Base-by-base conservation (phyloP, 1,140 invertebrate genomes). In the Zaprionus tsacasi region DNA sequence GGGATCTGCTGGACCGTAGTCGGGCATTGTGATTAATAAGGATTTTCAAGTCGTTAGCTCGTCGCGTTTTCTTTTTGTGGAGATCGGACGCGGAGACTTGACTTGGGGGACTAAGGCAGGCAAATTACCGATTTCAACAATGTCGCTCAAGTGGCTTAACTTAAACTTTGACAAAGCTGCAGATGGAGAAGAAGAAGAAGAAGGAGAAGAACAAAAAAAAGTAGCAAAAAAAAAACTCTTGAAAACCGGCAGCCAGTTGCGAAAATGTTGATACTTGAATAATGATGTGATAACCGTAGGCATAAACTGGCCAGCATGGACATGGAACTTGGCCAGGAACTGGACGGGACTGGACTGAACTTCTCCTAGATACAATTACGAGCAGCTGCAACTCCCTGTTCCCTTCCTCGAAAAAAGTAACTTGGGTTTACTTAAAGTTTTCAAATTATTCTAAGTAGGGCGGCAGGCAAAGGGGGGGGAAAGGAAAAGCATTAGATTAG, bases 61-160 rank as follows among this genome's bases (percentile, higher is more conserved):
- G 54, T 68, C 70, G 67, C 65, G 48, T 40, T 48, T 38, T 36
- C 58, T 61, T 55, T 76, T 72, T 76, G 80, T 80, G 74, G 77
- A 69, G 69, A 38, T 35, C n/a, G 12, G 21, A 63, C 57, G 70
- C 68, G 50, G 56, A 25, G 45, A 12, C 4, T 50, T 43, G 40
- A 21, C 21, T 21, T 21, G 17, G 17, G 45, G 40, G 40, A 45
- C 40, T 45, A 15, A 55, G 60, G 82, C 78, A 87, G 85, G 83
- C 83, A 88, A 89, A 88, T 88, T 88, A 89, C 83, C 80, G 85
- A 88, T 89, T 88, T 88, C 83, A 83, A 83, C 83, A 88, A 88
- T 88, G 83, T 88, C 83, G 83, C 85, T 88, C 83, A 88, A 88
- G 83, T 83, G 70, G 83, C 85, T 88, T 88, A 88, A 88, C 78